Evolutionary conservation across 2,888 invertebrate species (phyloP).

Genomic region (Biston stratarius): DNA sequence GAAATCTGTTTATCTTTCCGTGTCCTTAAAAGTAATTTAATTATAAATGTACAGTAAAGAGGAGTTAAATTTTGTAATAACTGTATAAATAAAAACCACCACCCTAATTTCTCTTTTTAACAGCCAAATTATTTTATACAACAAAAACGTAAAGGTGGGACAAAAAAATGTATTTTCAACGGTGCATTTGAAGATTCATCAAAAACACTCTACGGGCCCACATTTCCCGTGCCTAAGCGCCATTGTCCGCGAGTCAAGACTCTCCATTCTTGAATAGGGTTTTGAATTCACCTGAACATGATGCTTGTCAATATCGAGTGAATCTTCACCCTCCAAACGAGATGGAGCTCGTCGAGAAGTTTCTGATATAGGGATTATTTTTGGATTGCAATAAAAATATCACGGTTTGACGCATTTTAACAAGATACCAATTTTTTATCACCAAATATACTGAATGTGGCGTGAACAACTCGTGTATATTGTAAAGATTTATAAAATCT

Average conservation of each 20-base stretch:
- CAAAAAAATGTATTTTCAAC: constrained; percentile 5
- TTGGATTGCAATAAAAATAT: not conserved
- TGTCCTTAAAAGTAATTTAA: too few relatives aligned
- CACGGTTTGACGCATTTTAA: not conserved
- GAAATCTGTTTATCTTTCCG: too few relatives aligned
- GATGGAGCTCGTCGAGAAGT: constrained; percentile 14
- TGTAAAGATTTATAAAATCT: too few relatives aligned
- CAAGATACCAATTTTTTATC: not conserved
- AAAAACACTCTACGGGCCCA: constrained; percentile 24
- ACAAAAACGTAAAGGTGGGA: not conserved
- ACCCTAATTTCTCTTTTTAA: too few relatives aligned
- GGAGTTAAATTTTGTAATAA: too few relatives aligned
- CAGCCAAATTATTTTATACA: not conserved
- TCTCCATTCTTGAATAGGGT: constrained; percentile 21
- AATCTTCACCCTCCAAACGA: constrained; percentile 20
- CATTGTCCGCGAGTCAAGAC: constrained; percentile 32
- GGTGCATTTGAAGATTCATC: constrained; percentile 22
- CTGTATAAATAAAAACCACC: too few relatives aligned
- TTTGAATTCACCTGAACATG: constrained; percentile 31
- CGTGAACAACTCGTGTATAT: too few relatives aligned
- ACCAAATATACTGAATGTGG: too few relatives aligned
- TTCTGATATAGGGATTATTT: constrained; percentile 9
- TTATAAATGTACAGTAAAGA: too few relatives aligned
- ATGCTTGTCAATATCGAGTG: constrained; percentile 31
- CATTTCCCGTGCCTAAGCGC: constrained; percentile 27